Evolutionary conservation across 2,888 invertebrate species (phyloP), one percentile per base, ranked within the genome.

Genomic region (Lysandra coridon): DNA sequence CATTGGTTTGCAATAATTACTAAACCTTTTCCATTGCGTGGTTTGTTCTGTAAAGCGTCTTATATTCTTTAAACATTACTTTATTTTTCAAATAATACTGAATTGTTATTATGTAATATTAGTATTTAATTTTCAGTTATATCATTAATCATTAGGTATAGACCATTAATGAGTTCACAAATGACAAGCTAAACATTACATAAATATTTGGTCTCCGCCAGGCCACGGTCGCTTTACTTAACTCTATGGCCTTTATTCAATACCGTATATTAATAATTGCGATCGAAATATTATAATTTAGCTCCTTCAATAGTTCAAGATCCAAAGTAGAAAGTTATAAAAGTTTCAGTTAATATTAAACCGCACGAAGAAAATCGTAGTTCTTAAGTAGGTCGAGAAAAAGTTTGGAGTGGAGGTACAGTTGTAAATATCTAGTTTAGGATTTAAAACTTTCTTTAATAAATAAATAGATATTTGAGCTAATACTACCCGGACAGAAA

Each of bases 341-440:
- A 69, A 69, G 33, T 69, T 33, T 33, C 69, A 14, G 69, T 69
- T 69, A 33, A 69, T 33, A 69, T 69, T 69, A 30, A 69, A 33
- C 33, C 33, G 33, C 23, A 69, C 33, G 33, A 69, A 37, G 33
- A 33, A 69, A 69, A 69, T 69, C 69, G 69, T 37, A 30, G 64
- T 69, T 69, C 12, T 30, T 69, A 69, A 69, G 69, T 69, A 69
- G 69, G 69, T 69, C 69, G 69, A 69, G 69, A 37, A 37, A 37
- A 69, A 37, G 69, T 69, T 69, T 17, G 33, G 33, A 69, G 14
- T 37, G 69, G 33, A 69, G 69, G 12, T 69, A 69, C 33, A 37
- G 69, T 14, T 69, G 33, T 69, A 10, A 1, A 33, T 69, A 69
- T 69, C 5, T 69, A 69, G 23, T 33, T 69, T 69, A 37, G 33